Evolutionary conservation across 2,888 invertebrate species (phyloP).

Genomic region (Philereme vetulata): DNA sequence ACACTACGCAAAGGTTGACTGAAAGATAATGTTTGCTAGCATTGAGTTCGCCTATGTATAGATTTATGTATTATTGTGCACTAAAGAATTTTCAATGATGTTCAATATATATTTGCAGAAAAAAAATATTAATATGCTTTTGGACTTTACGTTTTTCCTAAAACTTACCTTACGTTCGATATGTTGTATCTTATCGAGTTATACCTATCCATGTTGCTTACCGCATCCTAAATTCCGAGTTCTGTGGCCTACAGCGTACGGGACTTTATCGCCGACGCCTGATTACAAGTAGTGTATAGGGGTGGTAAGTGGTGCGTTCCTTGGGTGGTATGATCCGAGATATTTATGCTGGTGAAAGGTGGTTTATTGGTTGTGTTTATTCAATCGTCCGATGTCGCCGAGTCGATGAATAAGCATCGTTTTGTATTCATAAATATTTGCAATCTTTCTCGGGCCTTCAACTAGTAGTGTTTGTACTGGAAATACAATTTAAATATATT

Average conservation of each 20-base stretch:
- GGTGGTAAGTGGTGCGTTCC: constrained; percentile 31
- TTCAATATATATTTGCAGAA: too few relatives aligned
- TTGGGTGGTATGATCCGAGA: constrained; percentile 29
- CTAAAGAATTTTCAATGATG: too few relatives aligned
- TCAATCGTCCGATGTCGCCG: constrained; percentile 29
- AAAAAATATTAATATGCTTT: too few relatives aligned
- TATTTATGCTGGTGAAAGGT: constrained; percentile 35
- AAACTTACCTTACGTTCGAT: too few relatives aligned
- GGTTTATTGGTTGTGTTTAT: constrained; percentile 38
- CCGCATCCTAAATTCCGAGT: constrained; percentile 13
- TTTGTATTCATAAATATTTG: constrained; percentile 26
- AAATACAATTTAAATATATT: too few relatives aligned
- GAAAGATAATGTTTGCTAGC: too few relatives aligned
- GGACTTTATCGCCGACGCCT: constrained; percentile 37
- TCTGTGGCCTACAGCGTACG: constrained; percentile 43
- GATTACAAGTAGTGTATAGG: constrained; percentile 35
- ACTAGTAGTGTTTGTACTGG: constrained; percentile 1
- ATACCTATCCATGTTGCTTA: not conserved
- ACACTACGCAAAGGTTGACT: too few relatives aligned
- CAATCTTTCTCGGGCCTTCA: constrained; percentile 10
- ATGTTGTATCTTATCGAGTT: too few relatives aligned
- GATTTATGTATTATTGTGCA: too few relatives aligned
- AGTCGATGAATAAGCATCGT: constrained; percentile 15
- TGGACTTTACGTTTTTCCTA: too few relatives aligned
- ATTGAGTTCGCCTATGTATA: too few relatives aligned